Evolutionary conservation across 2,888 invertebrate genomes (phyloP).

Genomic region (Drosophila borealis): DNA sequence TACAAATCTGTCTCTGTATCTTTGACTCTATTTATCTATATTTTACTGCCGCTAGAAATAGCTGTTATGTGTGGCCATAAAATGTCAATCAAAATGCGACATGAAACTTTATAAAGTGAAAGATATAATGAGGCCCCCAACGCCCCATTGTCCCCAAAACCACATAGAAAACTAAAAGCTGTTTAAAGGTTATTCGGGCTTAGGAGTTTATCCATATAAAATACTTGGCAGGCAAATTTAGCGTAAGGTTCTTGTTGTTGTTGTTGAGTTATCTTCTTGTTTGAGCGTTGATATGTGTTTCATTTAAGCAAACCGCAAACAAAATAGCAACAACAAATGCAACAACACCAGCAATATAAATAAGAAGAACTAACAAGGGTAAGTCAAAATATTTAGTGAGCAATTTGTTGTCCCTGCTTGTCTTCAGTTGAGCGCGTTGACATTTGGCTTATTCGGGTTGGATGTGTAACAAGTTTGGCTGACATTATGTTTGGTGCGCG

Average conservation of each 20-base stretch:
- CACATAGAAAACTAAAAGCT: slow-evolving; percentile 23
- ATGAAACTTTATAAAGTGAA: slow-evolving; percentile 33
- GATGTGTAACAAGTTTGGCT: too few species aligned
- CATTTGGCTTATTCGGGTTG: slow-evolving; percentile 18
- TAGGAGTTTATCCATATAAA: background rate
- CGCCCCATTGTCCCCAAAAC: slow-evolving; percentile 2
- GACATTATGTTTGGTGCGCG: too few species aligned
- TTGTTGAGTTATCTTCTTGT: background rate
- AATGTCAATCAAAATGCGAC: slow-evolving; percentile 34
- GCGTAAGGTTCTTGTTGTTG: slow-evolving; percentile 13
- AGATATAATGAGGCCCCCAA: slow-evolving; percentile 9
- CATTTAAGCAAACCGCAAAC: slow-evolving; percentile 28
- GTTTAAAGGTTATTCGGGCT: background rate
- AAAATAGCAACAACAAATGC: slow-evolving; percentile 11
- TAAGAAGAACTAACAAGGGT: slow-evolving; percentile 35
- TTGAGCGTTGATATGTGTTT: slow-evolving; percentile 24
- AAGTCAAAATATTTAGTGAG: slow-evolving; percentile 42
- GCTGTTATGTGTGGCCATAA: slow-evolving; percentile 22
- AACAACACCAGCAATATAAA: slow-evolving; percentile 11
- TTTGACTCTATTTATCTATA: background rate
- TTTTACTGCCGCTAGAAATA: slow-evolving; percentile 11
- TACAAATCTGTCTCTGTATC: background rate
- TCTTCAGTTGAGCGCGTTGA: slow-evolving; percentile 27
- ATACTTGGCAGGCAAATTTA: slow-evolving; percentile 37
- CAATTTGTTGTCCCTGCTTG: slow-evolving; percentile 35